These are phyloP conservation scores for Isichthys henryi DNA, from an alignment of 2,113 vertebrate genomes.

Conservation along the genomic window DNA sequence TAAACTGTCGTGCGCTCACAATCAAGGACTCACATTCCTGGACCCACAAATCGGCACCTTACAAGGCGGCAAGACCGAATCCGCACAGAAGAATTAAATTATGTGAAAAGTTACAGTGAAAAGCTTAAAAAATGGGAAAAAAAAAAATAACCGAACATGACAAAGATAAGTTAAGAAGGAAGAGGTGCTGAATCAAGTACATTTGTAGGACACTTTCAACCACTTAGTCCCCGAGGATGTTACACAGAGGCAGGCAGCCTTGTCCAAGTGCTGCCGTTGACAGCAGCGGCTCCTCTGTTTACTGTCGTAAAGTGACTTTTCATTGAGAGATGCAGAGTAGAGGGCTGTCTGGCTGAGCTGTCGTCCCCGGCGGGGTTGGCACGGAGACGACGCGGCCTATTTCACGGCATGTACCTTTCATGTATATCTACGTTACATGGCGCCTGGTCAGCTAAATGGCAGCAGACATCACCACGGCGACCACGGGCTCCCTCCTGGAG, in stretches of 20 bases:
- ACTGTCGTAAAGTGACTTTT: not conserved
- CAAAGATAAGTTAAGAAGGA: not conserved
- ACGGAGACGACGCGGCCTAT: not conserved
- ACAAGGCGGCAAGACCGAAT: not conserved
- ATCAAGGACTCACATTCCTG: not conserved
- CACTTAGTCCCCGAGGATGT: not conserved
- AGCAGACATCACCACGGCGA: not conserved
- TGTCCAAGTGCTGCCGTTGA: not conserved
- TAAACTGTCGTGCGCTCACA: not conserved
- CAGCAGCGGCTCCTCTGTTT: not conserved
- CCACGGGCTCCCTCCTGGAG: not conserved
- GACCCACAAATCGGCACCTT: not conserved
- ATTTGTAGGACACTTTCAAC: not conserved
- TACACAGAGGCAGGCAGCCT: not conserved
- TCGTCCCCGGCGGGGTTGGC: not conserved
- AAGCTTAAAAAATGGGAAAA: not conserved
- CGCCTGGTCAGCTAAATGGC: slow-evolving; percentile 11
- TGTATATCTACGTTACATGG: slow-evolving; percentile 6
- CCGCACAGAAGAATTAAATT: not conserved
- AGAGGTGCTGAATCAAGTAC: not conserved
- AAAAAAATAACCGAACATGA: not conserved
- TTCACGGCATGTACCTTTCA: slow-evolving; percentile 5
- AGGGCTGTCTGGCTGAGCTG: not conserved
- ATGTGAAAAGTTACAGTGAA: not conserved
- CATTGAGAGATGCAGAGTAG: not conserved